Evolutionary conservation across 2,113 vertebrate genomes (phyloP), one percentile per base, ranked within the genome.

Genomic region (Hippocampus comes): DNA sequence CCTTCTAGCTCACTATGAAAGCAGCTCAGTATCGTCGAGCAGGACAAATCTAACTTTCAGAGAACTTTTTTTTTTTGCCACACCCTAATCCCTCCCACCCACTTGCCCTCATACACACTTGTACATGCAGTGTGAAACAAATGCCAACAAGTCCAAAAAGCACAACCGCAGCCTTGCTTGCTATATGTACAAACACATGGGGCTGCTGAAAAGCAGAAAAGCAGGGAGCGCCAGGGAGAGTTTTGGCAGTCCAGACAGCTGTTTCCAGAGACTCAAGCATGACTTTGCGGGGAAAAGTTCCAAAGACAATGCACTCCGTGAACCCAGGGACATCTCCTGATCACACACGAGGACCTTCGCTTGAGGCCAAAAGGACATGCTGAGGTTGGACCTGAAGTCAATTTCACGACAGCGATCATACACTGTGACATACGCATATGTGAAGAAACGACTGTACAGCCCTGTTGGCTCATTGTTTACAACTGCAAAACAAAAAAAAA

Each of bases 281-380:
- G 89, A 90, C 86, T 91, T 89, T 90, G 89, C 87, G 86, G 83
- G 83, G 89, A 85, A 83, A 90, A 86, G 80, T 63, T 90, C 84
- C 88, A 89, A 85, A 70, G 67, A 68, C 67, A 78, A 75, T 83
- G 84, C 79, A 89, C 90, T 89, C 87, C 67, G 84, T 89, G 85
- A 90, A 84, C 89, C 72, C 70, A 49, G 74, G 56, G 85, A 77
- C 41, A 78, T 77, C 75, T 75, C 77, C 63, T 71, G 72, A 84
- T 81, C 82, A 71, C 49, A 76, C 77, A 71, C 71, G 46, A 63
- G 72, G 70, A 77, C 71, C 72, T 72, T 77, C 42, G 14, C 27
- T 18, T 51, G 38, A 46, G 49, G 42, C 38, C n/a, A 38, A 41
- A 56, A 27, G 25, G 41, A 68, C 71, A 20, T n/a, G 10, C 53